These are phyloP conservation scores for Suricata suricatta DNA, from an alignment of 2,113 vertebrate species.

Conservation along the genomic window DNA sequence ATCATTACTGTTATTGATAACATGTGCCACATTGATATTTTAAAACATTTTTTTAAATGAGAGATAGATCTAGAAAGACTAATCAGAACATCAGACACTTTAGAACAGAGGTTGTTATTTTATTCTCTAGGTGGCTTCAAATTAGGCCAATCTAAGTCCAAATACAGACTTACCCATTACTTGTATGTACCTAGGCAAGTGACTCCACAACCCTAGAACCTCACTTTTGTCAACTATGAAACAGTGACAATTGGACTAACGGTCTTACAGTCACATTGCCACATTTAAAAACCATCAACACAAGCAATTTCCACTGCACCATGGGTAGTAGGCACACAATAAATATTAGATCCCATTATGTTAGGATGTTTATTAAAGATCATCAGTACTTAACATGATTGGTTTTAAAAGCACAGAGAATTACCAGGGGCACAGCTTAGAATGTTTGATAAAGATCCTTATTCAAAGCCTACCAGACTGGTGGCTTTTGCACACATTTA, in stretches of 20 bases:
- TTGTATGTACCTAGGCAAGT: neutral
- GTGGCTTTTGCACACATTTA: neutral
- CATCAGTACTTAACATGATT: neutral
- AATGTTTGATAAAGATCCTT: neutral
- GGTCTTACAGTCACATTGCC: neutral
- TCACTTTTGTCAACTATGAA: neutral
- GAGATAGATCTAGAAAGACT: neutral
- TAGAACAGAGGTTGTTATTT: neutral
- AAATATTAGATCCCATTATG: neutral
- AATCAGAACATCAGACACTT: conserved; percentile 8
- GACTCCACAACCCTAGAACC: neutral
- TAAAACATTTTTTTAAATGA: neutral
- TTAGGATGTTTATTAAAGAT: neutral
- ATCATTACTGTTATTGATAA: neutral
- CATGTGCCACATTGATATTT: neutral
- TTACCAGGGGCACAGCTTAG: neutral
- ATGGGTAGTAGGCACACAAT: neutral
- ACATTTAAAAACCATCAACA: neutral
- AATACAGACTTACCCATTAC: neutral
- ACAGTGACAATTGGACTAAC: neutral
- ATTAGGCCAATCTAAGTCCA: neutral
- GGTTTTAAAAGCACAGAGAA: neutral
- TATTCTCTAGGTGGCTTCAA: neutral
- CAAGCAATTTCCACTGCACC: neutral
- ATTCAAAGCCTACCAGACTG: neutral